Conservation (phyloP, 2,888 invertebrate species). For the Hypsopygia costalis region DNA sequence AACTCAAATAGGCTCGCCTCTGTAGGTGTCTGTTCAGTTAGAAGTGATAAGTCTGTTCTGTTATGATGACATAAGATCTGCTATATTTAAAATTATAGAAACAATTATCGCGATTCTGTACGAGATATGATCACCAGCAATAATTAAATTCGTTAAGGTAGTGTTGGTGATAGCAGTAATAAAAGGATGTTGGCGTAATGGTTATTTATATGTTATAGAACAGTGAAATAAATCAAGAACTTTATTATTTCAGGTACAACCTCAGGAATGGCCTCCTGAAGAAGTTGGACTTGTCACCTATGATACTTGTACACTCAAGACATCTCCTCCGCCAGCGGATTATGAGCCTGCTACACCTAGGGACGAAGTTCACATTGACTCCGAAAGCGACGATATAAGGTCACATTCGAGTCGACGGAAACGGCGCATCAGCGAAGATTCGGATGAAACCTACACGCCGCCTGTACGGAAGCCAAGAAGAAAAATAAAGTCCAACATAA, state of each 20-base stretch:
- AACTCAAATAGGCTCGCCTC: too few species aligned
- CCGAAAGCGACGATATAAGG: conserved; percentile 56
- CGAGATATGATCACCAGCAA: too few species aligned
- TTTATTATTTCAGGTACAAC: conserved; percentile 37
- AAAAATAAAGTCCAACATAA: conserved; percentile 54
- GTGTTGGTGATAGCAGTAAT: too few species aligned
- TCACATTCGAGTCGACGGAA: conserved; percentile 40
- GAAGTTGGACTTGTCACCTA: conserved; percentile 18
- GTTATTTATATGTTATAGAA: too few species aligned
- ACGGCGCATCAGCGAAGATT: conserved; percentile 60
- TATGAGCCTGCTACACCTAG: conserved; percentile 65
- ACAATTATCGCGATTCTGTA: too few species aligned
- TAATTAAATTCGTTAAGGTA: too few species aligned
- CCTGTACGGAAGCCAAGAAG: conserved; percentile 52
- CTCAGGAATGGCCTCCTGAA: conserved; percentile 32
- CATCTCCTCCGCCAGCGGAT: conserved; percentile 41
- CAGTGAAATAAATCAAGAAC: background rate
- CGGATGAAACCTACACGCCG: conserved; percentile 68
- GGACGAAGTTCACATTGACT: conserved; percentile 62
- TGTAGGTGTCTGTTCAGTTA: too few species aligned
- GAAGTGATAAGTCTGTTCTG: too few species aligned
- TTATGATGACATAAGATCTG: too few species aligned
- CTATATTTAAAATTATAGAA: too few species aligned
- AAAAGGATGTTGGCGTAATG: too few species aligned
- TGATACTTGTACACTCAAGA: conserved; percentile 32